A percentile compares a stretch with the other conserved stretches of the same genome.
phyloP scores from a whole-genome alignment of 2,113 vertebrate genomes.

The Cyprinodon variegatus region DNA sequence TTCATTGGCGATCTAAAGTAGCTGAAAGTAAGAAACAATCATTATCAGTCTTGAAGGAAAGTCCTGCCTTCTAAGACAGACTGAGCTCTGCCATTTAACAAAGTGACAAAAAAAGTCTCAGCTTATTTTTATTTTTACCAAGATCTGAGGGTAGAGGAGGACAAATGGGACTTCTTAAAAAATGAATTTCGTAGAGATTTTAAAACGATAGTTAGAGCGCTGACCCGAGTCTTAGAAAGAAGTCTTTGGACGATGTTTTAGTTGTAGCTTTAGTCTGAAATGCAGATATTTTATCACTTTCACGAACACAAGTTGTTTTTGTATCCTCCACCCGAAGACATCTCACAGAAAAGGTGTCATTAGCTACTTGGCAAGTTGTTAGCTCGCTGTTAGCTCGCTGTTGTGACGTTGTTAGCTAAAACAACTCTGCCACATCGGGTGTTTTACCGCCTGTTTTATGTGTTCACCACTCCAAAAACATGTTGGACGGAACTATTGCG shows the following conservation, averaged over 20 bases:
- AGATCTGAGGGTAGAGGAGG: too few species aligned
- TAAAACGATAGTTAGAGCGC: too few species aligned
- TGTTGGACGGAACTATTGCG: conserved; percentile 68
- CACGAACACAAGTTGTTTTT: background rate
- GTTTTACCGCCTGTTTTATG: conserved; percentile 47
- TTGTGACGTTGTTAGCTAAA: conserved; percentile 50
- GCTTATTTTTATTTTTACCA: too few species aligned
- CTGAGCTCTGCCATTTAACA: too few species aligned
- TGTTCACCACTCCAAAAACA: conserved; percentile 28
- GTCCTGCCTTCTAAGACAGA: too few species aligned
- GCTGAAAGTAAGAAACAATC: too few species aligned
- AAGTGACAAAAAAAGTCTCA: too few species aligned
- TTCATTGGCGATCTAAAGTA: too few species aligned
- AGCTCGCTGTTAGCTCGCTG: conserved; percentile 41
- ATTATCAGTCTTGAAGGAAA: too few species aligned
- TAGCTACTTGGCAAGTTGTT: conserved; percentile 4
- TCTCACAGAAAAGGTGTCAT: background rate
- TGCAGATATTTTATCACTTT: background rate
- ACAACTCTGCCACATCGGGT: conserved; percentile 2
- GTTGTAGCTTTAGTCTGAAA: background rate
- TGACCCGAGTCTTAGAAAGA: background rate
- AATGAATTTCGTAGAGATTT: too few species aligned
- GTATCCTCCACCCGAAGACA: background rate
- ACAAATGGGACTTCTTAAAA: too few species aligned
- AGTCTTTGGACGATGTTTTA: background rate